Base-by-base conservation (phyloP, 2,797 vertebrate species). In the Galagoides demidoff region DNA sequence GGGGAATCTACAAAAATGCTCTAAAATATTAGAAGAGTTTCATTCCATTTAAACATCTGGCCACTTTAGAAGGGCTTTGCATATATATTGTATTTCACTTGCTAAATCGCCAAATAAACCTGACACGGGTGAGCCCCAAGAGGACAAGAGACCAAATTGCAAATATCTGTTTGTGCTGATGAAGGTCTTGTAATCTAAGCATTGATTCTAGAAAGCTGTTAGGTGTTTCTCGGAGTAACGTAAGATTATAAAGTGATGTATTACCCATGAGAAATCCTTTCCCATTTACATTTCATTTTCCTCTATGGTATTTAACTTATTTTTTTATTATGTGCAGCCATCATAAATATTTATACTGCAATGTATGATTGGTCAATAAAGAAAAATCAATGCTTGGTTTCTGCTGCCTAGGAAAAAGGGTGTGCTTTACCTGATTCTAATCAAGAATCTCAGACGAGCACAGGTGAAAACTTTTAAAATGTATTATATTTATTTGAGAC, bases 251-350 rank as follows among this genome's bases (percentile, higher is more conserved):
- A 91, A 97, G 74, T 95, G 95, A 96, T 96, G 27, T 94, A 92
- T 96, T 92, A 87, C 96, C 91, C 92, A 94, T 0, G 85, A 97
- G 94, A 95, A 97, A 97, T 90, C 82, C 49, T 92, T 96, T 95
- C 52, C 81, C 96, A 97, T 95, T 98, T 97, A 88, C 94, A 97
- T 97, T 98, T 97, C 90, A 97, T 96, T 97, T 96, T 97, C 78
- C 88, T 96, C 74, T 86, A 71, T 90, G 95, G 87, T 93, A 96
- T 97, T 97, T 97, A 97, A 93, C 91, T 95, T 93, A 89, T 96
- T 94, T 96, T 91, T 97, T 96, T 93, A 96, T 95, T 94, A 97
- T 57, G n/a, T 95, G 43, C n/a, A 94, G 64, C 25, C 74, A 97
- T 97, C 87, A 97, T 97, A 96, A 96, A 98, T 98, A 98, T 97